A percentile compares a stretch with the other conserved stretches of the same genome.
phyloP scores from a whole-genome alignment of 2,797 vertebrate species.

The Darevskia nairensis region DNA sequence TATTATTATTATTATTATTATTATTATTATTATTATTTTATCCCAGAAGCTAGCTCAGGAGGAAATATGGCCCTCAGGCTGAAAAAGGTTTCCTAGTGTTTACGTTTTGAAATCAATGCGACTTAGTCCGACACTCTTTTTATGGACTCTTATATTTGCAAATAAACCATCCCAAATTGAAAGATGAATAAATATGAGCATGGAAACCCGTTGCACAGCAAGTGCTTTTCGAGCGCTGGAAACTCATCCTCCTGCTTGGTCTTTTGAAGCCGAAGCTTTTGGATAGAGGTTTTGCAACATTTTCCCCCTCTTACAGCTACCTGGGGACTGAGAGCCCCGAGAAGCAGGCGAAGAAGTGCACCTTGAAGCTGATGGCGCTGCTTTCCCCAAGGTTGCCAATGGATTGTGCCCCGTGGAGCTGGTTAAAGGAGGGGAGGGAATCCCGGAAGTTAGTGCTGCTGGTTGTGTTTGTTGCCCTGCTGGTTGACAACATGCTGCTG shows the following conservation, averaged over 20 bases:
- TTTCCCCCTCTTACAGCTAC: conserved; percentile 20
- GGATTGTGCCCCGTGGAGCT: conserved; percentile 2
- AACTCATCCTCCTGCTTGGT: not conserved
- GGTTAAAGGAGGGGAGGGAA: conserved; percentile 78
- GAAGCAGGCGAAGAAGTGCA: not conserved
- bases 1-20: too few species aligned
- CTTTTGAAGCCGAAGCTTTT: not conserved
- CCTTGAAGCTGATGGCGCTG: not conserved
- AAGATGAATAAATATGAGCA: too few species aligned
- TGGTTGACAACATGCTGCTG: conserved; percentile 92
- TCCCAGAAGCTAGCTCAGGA: too few species aligned
- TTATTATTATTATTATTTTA: too few species aligned
- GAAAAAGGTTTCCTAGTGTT: too few species aligned
- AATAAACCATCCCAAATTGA: not conserved
- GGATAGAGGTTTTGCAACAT: not conserved
- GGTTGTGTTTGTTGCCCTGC: conserved; percentile 89
- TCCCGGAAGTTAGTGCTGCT: conserved; percentile 85
- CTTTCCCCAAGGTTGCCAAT: conserved; percentile 15
- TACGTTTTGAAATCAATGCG: too few species aligned
- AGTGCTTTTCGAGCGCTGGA: not conserved
- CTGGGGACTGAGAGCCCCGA: not conserved
- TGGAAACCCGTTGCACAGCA: not conserved
- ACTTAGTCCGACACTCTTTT: too few species aligned
- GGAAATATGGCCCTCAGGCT: too few species aligned
- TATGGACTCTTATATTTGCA: too few species aligned